Evolutionary conservation across 2,797 vertebrate species (phyloP).

Genomic region (Champsocephalus esox): DNA sequence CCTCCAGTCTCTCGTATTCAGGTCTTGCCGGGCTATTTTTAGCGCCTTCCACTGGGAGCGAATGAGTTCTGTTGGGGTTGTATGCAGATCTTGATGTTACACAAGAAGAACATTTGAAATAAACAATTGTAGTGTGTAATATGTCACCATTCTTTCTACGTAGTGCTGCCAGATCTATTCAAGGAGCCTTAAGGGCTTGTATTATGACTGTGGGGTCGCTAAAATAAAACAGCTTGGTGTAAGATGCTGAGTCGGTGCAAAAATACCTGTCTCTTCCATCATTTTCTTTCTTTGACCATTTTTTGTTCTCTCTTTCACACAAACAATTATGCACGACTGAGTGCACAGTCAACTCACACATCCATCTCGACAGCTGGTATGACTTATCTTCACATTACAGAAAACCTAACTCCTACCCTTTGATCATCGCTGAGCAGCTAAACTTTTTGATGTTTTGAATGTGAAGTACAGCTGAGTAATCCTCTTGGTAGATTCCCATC

Average conservation of each 20-base stretch:
- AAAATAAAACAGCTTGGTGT: constrained; percentile 8
- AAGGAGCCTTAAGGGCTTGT: constrained; percentile 16
- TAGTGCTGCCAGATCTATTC: constrained; percentile 21
- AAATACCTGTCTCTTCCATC: background rate
- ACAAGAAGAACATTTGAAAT: constrained; percentile 78
- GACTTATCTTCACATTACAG: constrained; percentile 7
- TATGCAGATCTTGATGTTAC: constrained; percentile 79
- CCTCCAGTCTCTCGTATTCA: constrained; percentile 74
- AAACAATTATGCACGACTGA: constrained; percentile 11
- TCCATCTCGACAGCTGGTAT: background rate
- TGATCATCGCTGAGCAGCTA: background rate
- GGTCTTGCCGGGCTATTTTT: constrained; percentile 82
- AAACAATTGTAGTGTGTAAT: constrained; percentile 50
- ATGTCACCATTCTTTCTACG: constrained; percentile 22
- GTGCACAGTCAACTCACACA: background rate
- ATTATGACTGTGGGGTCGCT: constrained; percentile 17
- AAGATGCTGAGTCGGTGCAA: constrained; percentile 31
- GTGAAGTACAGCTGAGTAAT: background rate
- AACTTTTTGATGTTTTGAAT: constrained; percentile 8
- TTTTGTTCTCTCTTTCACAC: constrained; percentile 11
- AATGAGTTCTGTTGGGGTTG: constrained; percentile 73
- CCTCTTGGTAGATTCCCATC: background rate
- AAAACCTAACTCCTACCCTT: background rate
- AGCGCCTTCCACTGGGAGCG: constrained; percentile 69
- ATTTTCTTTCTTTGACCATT: constrained; percentile 7